Conservation (phyloP, 1,140 invertebrate genomes). For the Arctopsyche grandis region DNA sequence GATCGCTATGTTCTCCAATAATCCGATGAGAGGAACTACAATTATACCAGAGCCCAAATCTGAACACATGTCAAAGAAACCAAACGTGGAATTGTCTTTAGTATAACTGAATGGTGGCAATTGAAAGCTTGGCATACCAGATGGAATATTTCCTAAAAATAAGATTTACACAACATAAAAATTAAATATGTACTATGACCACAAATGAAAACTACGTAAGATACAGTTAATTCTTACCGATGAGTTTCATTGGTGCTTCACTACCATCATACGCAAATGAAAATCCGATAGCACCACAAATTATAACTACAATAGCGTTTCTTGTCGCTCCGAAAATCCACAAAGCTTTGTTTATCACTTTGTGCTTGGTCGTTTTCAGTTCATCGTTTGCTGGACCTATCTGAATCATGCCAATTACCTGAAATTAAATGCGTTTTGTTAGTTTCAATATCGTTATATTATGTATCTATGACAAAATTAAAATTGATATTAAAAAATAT, state of each 20-base stretch:
- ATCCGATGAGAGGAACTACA: constrained; percentile 81
- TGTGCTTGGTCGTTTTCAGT: constrained; percentile 63
- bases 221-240: constrained; percentile 69
- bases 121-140: constrained; percentile 73
- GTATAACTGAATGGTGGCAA: constrained; percentile 73
- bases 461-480: not conserved
- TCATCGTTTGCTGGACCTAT: constrained; percentile 67
- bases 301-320: constrained; percentile 82
- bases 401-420: constrained; percentile 70
- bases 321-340: constrained; percentile 77
- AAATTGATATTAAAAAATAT: constrained; percentile 8
- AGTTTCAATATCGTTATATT: not conserved
- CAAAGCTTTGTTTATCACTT: constrained; percentile 65
- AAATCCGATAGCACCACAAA: constrained; percentile 70
- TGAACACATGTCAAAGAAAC: constrained; percentile 76
- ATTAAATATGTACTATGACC: not conserved
- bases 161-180: not conserved
- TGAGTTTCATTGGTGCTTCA: constrained; percentile 70
- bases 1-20: constrained; percentile 86
- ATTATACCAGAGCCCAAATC: constrained; percentile 80
- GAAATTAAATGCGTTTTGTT: constrained; percentile 53
- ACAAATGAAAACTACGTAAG: not conserved
- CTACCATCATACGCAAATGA: constrained; percentile 62
- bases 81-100: constrained; percentile 66
- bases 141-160: constrained; percentile 68